Evolutionary conservation across 2,113 vertebrate species (phyloP).

Genomic region (Labeo rohita): DNA sequence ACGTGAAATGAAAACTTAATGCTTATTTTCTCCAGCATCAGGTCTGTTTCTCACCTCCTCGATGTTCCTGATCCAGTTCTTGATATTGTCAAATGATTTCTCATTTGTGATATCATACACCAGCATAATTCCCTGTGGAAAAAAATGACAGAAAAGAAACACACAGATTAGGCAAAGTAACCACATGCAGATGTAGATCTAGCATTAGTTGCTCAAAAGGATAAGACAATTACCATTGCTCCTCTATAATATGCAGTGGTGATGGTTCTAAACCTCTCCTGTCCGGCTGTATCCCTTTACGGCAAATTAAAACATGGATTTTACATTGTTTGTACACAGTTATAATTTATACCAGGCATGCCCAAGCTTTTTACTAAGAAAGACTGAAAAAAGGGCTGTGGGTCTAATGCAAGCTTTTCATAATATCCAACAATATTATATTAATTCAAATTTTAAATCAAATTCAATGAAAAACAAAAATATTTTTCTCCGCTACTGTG

Average conservation of each 20-base stretch:
- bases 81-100: constrained; percentile 98
- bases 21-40: neutral
- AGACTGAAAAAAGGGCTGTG: neutral
- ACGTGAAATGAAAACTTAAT: neutral
- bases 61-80: constrained; percentile 98
- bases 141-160: constrained; percentile 34
- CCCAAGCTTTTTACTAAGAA: neutral
- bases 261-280: constrained; percentile 89
- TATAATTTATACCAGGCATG: neutral
- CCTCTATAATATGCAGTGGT: constrained; percentile 88
- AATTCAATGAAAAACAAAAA: neutral
- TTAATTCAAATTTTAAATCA: neutral
- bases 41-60: constrained; percentile 83
- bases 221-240: constrained; percentile 79
- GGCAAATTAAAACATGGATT: constrained; percentile 23
- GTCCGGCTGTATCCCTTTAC: constrained; percentile 85
- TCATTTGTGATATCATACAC: constrained; percentile 98
- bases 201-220: neutral
- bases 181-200: neutral
- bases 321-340: neutral
- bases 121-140: constrained; percentile 95
- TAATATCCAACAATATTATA: neutral
- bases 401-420: neutral
- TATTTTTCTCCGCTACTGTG: too few species aligned
- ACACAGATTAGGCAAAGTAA: neutral